Conservation (phyloP, 2,888 invertebrate genomes). For the Phyto melanocephala region DNA sequence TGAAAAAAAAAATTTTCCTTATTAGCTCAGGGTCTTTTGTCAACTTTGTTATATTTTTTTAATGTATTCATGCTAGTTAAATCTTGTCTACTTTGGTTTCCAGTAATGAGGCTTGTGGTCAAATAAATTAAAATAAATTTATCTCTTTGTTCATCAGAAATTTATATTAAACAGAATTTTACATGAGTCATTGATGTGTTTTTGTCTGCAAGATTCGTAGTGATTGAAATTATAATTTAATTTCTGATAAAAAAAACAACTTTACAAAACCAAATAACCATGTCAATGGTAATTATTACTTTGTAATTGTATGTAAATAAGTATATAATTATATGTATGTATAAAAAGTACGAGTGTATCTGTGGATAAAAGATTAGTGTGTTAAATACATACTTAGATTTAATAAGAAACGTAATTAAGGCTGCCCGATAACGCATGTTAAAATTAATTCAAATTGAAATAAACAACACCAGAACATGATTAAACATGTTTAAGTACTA, state of each 20-base stretch:
- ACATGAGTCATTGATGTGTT: neutral
- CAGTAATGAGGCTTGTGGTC: too few species aligned
- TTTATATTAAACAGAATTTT: neutral
- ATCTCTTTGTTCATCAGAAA: neutral
- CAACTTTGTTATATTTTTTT: too few species aligned
- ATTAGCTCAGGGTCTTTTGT: too few species aligned
- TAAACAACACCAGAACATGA: slow-evolving; percentile 28
- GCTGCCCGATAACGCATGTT: slow-evolving; percentile 39
- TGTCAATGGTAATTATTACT: slow-evolving; percentile 19
- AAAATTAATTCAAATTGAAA: slow-evolving; percentile 42
- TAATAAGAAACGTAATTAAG: slow-evolving; percentile 30
- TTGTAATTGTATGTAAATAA: neutral
- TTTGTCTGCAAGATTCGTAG: neutral
- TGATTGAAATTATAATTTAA: neutral
- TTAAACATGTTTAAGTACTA: slow-evolving; percentile 45
- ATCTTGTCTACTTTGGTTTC: too few species aligned
- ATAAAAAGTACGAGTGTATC: neutral
- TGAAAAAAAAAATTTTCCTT: too few species aligned
- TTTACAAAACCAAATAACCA: slow-evolving; percentile 13
- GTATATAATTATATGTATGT: neutral
- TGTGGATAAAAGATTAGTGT: too few species aligned
- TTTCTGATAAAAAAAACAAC: neutral
- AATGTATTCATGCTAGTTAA: too few species aligned
- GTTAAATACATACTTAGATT: slow-evolving; percentile 23
- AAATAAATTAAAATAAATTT: neutral